Base-by-base conservation (phyloP, 2,888 invertebrate species). In the Nymphalis urticae region DNA sequence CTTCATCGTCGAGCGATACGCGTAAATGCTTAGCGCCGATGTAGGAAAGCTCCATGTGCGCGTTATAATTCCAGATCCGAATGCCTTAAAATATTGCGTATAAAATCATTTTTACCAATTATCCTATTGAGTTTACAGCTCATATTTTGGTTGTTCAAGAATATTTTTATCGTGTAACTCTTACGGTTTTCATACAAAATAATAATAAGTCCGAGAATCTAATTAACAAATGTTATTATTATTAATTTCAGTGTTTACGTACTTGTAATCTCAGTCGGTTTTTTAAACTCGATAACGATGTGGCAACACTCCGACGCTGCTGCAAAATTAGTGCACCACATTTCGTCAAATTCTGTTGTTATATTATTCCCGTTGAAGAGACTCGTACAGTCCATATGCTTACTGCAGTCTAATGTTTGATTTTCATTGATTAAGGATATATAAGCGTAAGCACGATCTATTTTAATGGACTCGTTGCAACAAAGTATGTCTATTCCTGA, bases 41-140 rank as follows among this genome's bases (percentile, higher is more conserved):
- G 79, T 95, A 95, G 19, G 95, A 94, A 47, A 94, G 81, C 75
- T 97, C 96, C 77, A 95, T 92, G 75, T 94, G 95, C 67, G 94
- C 95, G 84, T 97, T 97, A 87, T 97, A 97, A 87, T 97, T 97
- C 97, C 97, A 97, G 60, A 97, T 79, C 62, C 95, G 93, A 36
- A 97, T 87, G 64, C 95, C 95, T 93, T 19, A 17, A 24, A 42
- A 16, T 21, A 80, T n/a, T 8, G 9, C 6, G 13, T n/a, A 48
- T n/a, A 48, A 48, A n/a, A 48, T 0, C 17, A 4, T 17, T 17
- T 48, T 48, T 21, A 21, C n/a, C n/a, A n/a, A n/a, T n/a, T n/a
- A n/a, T 21, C 21, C 51, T 1, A 48, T 4, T 48, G 48, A 7
- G 48, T 48, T 48, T 48, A 48, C 10, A 5, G 21, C 21, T 21